These are phyloP conservation scores for Pandion haliaetus DNA, from an alignment of 2,113 vertebrate genomes.

Conservation along the genomic window DNA sequence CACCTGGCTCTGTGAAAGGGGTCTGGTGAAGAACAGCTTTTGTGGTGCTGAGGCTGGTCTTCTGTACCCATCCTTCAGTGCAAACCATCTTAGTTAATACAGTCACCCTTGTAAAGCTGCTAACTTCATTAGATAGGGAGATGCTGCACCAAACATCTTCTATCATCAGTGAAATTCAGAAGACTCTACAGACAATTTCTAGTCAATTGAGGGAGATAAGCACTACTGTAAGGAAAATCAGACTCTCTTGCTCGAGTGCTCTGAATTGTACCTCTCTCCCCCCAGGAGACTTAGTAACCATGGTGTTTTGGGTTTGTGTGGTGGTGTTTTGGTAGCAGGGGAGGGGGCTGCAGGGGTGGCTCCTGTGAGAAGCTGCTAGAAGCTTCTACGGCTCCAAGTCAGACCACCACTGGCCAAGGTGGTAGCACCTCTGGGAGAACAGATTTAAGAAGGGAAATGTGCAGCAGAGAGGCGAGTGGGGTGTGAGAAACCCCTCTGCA, in stretches of 20 bases:
- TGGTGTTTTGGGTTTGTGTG: no score
- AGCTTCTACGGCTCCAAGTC: no score
- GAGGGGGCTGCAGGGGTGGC: no score
- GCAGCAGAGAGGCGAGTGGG: no score
- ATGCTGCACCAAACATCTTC: background rate
- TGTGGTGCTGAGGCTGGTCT: background rate
- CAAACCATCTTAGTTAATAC: background rate
- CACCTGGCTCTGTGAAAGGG: background rate
- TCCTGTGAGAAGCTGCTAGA: no score
- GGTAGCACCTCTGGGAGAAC: no score
- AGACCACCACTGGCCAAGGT: no score
- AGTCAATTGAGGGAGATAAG: background rate
- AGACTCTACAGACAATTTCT: background rate
- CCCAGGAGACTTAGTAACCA: background rate
- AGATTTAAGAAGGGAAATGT: no score
- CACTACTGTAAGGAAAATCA: background rate
- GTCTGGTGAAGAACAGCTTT: background rate
- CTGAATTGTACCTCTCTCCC: background rate
- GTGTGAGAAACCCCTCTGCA: no score
- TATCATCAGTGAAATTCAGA: background rate
- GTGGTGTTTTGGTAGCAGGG: no score
- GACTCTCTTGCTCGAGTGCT: background rate
- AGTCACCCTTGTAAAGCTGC: background rate
- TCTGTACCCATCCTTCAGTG: background rate
- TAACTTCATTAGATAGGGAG: background rate